Evolutionary conservation across 1,140 invertebrate species (phyloP).

Genomic region (Drosophila triauraria): DNA sequence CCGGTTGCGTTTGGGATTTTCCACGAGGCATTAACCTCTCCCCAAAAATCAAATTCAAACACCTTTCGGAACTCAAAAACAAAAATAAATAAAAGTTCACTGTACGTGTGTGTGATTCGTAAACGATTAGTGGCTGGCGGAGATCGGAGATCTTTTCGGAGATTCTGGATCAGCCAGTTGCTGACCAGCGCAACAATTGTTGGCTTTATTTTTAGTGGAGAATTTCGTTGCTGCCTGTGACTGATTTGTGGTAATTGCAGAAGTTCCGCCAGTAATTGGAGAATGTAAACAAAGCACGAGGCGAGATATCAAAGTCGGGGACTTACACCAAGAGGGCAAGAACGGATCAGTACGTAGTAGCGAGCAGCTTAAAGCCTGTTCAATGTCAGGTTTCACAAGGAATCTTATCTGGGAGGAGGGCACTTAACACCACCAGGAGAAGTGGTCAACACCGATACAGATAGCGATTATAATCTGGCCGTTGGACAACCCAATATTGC

Average conservation of each 20-base stretch:
- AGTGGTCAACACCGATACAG: constrained; percentile 32
- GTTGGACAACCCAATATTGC: constrained; percentile 43
- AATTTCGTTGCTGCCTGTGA: not conserved
- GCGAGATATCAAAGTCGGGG: constrained; percentile 19
- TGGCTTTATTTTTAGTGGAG: not conserved
- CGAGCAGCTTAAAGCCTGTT: constrained; percentile 1
- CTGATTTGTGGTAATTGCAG: constrained; percentile 45
- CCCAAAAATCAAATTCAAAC: constrained; percentile 15
- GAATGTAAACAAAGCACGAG: constrained; percentile 28
- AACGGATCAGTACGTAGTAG: not conserved
- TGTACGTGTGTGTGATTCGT: constrained; percentile 35
- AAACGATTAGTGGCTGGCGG: constrained; percentile 15
- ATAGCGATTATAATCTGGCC: constrained; percentile 44
- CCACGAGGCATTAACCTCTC: constrained; percentile 39
- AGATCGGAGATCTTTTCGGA: constrained; percentile 5
- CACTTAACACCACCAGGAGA: constrained; percentile 35
- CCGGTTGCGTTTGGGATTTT: constrained; percentile 34
- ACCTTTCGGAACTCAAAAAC: constrained; percentile 14
- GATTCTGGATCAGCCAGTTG: constrained; percentile 16
- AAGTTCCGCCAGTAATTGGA: constrained; percentile 20
- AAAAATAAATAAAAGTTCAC: constrained; percentile 33
- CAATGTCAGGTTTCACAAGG: constrained; percentile 41
- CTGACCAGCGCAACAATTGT: constrained; percentile 53
- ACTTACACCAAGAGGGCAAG: not conserved
- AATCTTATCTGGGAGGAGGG: constrained; percentile 49